A percentile compares a stretch with the other conserved stretches of the same genome.
phyloP scores from a whole-genome alignment of 2,888 invertebrate species.

The Embidobia sp. region DNA sequence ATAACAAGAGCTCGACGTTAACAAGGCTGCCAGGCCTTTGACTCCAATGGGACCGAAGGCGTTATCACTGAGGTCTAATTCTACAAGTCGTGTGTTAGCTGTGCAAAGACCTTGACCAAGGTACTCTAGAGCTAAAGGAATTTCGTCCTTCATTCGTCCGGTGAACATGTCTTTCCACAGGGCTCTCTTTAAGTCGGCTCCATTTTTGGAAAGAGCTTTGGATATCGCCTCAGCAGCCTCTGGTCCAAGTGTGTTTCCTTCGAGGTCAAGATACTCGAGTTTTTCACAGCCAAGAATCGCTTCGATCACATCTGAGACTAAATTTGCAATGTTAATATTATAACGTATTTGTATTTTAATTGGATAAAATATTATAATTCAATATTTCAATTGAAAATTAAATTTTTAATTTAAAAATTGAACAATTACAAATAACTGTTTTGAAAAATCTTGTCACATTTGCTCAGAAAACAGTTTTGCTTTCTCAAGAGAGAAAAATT shows the following conservation, averaged over 20 bases:
- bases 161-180: conserved; percentile 99
- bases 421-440: too few relatives aligned
- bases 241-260: conserved; percentile 96
- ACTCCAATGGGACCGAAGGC: conserved; percentile 98
- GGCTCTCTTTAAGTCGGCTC: conserved; percentile 89
- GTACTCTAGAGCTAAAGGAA: conserved; percentile 91
- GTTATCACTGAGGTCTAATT: conserved; percentile 97
- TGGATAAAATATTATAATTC: too few relatives aligned
- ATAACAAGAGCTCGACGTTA: conserved; percentile 93
- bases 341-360: too few relatives aligned
- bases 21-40: conserved; percentile 90
- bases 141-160: conserved; percentile 96
- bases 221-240: conserved; percentile 93
- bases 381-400: too few relatives aligned
- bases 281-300: conserved; percentile 88
- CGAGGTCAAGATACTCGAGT: conserved; percentile 90
- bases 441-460: too few relatives aligned
- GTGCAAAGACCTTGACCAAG: conserved; percentile 91
- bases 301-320: conserved; percentile 88
- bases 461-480: too few relatives aligned
- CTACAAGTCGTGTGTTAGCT: conserved; percentile 90
- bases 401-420: too few relatives aligned
- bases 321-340: too few relatives aligned
- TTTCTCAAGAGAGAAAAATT: too few relatives aligned
- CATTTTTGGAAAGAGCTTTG: conserved; percentile 89